These are phyloP conservation scores for Gephyroberyx darwinii DNA, from an alignment of 2,797 vertebrate species.

Conservation along the genomic window DNA sequence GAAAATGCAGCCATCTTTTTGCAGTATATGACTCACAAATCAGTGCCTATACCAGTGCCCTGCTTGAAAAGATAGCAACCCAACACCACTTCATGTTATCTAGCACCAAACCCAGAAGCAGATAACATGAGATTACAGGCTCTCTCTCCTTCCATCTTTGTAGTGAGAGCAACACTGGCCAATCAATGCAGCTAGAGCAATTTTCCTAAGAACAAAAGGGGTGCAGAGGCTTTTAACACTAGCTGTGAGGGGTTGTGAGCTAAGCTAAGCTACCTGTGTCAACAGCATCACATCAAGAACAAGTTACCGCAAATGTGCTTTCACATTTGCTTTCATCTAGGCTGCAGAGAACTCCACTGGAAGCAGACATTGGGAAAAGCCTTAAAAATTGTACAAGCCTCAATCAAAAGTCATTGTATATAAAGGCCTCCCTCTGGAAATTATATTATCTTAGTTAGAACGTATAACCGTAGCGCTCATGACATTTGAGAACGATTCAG, in stretches of 20 bases:
- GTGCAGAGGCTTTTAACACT: conserved; percentile 44
- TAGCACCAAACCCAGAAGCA: conserved; percentile 17
- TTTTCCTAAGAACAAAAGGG: conserved; percentile 40
- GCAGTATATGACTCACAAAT: conserved; percentile 59
- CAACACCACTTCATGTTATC: conserved; percentile 27
- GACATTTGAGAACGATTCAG: not conserved
- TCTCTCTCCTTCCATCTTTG: conserved; percentile 23
- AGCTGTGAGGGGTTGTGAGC: conserved; percentile 28
- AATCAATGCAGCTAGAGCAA: conserved; percentile 14
- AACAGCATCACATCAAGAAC: conserved; percentile 41
- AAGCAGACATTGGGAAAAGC: conserved; percentile 11
- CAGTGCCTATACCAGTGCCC: conserved; percentile 22
- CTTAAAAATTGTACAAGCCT: not conserved
- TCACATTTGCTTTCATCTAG: conserved; percentile 21
- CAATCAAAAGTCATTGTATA: conserved; percentile 7
- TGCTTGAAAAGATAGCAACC: conserved; percentile 44
- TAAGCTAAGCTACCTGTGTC: conserved; percentile 41
- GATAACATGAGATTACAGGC: conserved; percentile 36
- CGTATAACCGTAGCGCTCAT: conserved; percentile 1
- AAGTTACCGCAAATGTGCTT: conserved; percentile 10
- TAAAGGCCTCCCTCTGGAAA: conserved; percentile 13
- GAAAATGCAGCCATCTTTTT: conserved; percentile 40
- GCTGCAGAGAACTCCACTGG: conserved; percentile 14
- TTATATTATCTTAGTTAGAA: conserved; percentile 9
- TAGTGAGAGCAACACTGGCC: conserved; percentile 30